phyloP scores from a whole-genome alignment of 2,797 vertebrate species.

The Melanotaenia maccullochi region DNA sequence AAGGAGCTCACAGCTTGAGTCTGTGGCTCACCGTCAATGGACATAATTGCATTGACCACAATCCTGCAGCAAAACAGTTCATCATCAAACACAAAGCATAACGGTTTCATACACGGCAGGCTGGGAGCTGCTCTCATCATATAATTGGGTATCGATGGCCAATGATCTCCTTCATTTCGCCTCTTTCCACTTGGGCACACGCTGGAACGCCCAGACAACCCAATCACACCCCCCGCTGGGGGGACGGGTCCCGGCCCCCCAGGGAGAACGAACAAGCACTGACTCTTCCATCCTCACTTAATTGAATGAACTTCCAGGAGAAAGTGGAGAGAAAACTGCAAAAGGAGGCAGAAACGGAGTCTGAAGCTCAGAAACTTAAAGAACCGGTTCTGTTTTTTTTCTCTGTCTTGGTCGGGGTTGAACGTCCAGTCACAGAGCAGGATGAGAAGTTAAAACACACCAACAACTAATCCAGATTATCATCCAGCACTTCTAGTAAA shows the following conservation, averaged over 20 bases:
- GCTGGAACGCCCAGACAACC: conserved; percentile 76
- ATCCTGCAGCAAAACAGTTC: conserved; percentile 67
- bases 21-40: conserved; percentile 40
- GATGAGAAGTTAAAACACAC: neutral
- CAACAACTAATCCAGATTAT: too few species aligned
- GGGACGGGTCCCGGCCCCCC: conserved; percentile 61
- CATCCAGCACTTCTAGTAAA: too few species aligned
- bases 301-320: conserved; percentile 61
- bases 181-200: conserved; percentile 79
- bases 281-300: conserved; percentile 51
- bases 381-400: too few species aligned
- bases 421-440: too few species aligned
- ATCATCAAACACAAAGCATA: conserved; percentile 62
- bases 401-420: too few species aligned
- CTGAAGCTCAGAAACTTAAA: neutral
- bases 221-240: conserved; percentile 81
- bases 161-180: conserved; percentile 77
- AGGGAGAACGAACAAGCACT: conserved; percentile 50
- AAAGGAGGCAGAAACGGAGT: conserved; percentile 1
- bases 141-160: conserved; percentile 84
- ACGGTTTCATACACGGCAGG: conserved; percentile 17
- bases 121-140: conserved; percentile 59
- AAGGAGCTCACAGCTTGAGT: conserved; percentile 66
- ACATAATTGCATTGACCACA: conserved; percentile 75
- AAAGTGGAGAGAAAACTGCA: conserved; percentile 19